phyloP scores from a whole-genome alignment of 2,113 vertebrate species.

The Rafetus swinhoei region DNA sequence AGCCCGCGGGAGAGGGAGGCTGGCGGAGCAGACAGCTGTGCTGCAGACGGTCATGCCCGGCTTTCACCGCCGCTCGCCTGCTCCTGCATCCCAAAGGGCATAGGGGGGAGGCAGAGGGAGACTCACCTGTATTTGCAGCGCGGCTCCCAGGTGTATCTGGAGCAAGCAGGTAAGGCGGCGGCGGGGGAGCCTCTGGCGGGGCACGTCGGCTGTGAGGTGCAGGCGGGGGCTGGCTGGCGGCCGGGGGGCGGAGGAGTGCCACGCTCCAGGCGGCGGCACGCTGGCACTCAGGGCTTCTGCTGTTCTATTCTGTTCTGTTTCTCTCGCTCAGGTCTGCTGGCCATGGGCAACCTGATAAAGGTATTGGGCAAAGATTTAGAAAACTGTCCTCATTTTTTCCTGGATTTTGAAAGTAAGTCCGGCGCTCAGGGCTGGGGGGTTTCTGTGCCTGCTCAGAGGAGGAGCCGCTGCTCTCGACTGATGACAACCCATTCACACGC shows the following conservation, averaged over 20 bases:
- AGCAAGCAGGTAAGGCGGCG: neutral
- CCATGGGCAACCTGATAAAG: slow-evolving; percentile 99
- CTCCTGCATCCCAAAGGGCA: neutral
- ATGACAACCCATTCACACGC: neutral
- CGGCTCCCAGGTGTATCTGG: neutral
- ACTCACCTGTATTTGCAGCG: fast-evolving
- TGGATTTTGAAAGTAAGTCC: slow-evolving; percentile 99
- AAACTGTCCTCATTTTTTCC: slow-evolving; percentile 98
- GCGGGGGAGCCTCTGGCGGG: neutral
- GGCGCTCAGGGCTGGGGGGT: neutral
- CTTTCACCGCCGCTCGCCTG: neutral
- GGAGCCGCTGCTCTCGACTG: neutral
- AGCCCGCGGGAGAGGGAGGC: fast-evolving
- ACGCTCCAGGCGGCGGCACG: fast-evolving
- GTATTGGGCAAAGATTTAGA: slow-evolving; percentile 98
- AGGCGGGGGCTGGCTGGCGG: neutral
- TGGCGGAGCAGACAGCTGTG: neutral
- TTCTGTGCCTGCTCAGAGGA: neutral
- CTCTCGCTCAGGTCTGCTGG: slow-evolving; percentile 89
- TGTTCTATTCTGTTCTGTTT: slow-evolving; percentile 80
- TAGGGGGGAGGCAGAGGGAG: neutral
- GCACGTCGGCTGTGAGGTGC: neutral
- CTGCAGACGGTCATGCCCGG: neutral
- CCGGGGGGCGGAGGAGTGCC: neutral
- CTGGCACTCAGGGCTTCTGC: neutral